Base-by-base conservation (phyloP, 2,113 vertebrate genomes). In the Gymnarchus niloticus region DNA sequence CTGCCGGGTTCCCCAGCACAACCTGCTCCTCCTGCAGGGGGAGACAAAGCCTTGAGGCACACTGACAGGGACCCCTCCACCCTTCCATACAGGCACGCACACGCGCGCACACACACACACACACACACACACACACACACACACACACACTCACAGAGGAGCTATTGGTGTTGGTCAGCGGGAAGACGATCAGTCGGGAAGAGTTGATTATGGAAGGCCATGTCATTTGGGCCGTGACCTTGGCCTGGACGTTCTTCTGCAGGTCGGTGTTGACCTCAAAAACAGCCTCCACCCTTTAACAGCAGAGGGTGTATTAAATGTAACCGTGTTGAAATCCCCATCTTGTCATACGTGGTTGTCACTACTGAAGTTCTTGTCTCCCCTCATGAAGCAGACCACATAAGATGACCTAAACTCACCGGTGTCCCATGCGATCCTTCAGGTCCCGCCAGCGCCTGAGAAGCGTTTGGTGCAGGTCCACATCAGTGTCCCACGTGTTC, bases 251-350 rank as follows among this genome's bases (percentile, higher is more conserved):
- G 51, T 97, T 97, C 88, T 99, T 99, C 92, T 99, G 97, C 84
- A 99, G 96, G 87, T 99, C 97, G 76, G 98, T 97, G 93, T 98
- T 96, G 89, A 99, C 96, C 95, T 99, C 97, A 93, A 99, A 99
- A 81, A 96, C 37, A 17, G 96, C 96, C 73, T 92, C 95, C 76
- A 96, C 86, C 88, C 98, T 99, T 89, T 12, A 48, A 41, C 2
- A 52, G 21, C 80, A 17, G 83, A 51, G 83, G 28, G 21, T 0
- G 41, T 0, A 0, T 77, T 17, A 77, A 51, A 52, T 81, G 48
- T 3, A 8, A 8, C 21, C 21, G 25, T 65, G 25, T 69, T 69
- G 28, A 69, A 69, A 69, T 37, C 28, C 28, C 37, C 33, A n/a
- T 37, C 33, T 59, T 56, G 19, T 65, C 37, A 33, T 33, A 37